Percentiles rank a stretch among this genome's conserved stretches.
phyloP scores from a whole-genome alignment of 1,140 invertebrate species.

The Pteromalus puparum region DNA sequence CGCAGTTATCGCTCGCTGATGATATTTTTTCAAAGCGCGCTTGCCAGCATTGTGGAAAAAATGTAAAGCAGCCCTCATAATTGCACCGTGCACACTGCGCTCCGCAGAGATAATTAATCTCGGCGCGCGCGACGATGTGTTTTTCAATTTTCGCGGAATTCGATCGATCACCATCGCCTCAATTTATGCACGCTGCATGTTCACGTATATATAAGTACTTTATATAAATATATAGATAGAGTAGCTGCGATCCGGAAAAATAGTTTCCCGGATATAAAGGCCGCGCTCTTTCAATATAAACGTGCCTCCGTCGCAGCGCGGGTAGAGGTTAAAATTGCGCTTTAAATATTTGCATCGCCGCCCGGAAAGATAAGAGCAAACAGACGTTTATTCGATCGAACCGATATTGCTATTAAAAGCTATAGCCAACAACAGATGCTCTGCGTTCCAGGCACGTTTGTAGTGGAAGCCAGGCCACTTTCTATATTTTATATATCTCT shows the following conservation, averaged over 20 bases:
- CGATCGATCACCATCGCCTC: not conserved
- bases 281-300: constrained; percentile 2
- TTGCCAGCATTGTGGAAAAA: too few species aligned
- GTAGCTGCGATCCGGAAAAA: not conserved
- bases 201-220: not conserved
- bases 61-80: too few species aligned
- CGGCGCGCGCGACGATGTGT: not conserved
- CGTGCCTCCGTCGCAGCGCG: not conserved
- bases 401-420: not conserved
- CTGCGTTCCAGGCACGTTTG: not conserved
- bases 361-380: not conserved
- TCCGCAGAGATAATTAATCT: not conserved
- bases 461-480: not conserved
- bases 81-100: too few species aligned
- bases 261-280: not conserved
- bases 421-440: not conserved
- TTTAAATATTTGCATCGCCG: not conserved
- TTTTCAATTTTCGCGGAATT: constrained; percentile 36
- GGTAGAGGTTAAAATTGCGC: not conserved
- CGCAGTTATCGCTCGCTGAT: not conserved
- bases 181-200: constrained; percentile 41
- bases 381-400: not conserved
- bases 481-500: not conserved
- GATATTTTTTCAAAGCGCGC: not conserved
- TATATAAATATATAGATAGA: not conserved